These are phyloP conservation scores for Neosilurus hyrtlii DNA, from an alignment of 2,797 vertebrate genomes.

Conservation along the genomic window DNA sequence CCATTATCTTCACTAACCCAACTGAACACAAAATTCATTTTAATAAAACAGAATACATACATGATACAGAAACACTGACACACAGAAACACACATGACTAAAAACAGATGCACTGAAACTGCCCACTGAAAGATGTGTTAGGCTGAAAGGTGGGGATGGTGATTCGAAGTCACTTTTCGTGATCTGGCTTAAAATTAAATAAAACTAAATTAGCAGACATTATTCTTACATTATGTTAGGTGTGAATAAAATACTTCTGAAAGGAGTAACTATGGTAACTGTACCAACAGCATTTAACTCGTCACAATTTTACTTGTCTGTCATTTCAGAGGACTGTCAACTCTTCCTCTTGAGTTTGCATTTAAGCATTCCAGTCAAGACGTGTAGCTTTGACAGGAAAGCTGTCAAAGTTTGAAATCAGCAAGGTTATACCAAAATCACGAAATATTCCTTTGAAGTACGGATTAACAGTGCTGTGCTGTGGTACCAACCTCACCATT, in stretches of 20 bases:
- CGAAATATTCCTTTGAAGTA: background rate
- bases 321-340: background rate
- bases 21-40: background rate
- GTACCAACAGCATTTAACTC: background rate
- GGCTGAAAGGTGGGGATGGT: background rate
- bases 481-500: background rate
- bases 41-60: background rate
- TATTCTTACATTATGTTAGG: background rate
- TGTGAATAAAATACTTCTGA: background rate
- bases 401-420: background rate
- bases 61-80: background rate
- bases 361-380: background rate
- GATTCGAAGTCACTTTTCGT: background rate
- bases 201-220: background rate
- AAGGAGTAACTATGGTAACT: background rate
- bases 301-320: background rate
- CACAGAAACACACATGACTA: background rate
- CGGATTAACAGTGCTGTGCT: background rate
- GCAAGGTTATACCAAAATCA: background rate
- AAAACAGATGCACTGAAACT: background rate
- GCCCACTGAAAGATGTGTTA: background rate
- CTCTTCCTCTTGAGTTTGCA: background rate
- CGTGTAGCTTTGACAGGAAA: background rate
- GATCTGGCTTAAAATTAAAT: background rate
- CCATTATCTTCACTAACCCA: background rate